Evolutionary conservation across 2,888 invertebrate species (phyloP), one percentile per base, ranked within the genome.

Genomic region (Leptinotarsa tumamoca): DNA sequence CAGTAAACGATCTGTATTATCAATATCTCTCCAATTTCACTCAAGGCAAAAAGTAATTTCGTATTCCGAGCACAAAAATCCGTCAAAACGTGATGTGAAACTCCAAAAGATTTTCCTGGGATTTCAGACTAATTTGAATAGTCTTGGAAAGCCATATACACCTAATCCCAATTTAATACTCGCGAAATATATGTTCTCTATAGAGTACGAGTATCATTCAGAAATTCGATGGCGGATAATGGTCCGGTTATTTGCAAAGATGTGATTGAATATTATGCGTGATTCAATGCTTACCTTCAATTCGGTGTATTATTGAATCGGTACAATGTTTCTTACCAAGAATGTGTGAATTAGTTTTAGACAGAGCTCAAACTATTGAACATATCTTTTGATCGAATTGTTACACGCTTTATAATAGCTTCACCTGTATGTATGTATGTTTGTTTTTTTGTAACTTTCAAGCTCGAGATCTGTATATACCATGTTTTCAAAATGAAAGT

Each of bases 71-170:
- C 63, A 43, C 63, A 63, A 63, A 63, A 63, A 63, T 33, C 33
- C 10, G 33, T n/a, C 27, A 63, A n/a, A 33, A 63, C 63, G 63
- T 63, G 63, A 63, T n/a, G 63, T 63, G 63, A 63, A 63, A 63
- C n/a, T 17, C 43, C 18, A 63, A 63, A 63, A 63, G 63, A 63
- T 63, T 63, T 63, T 43, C 63, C 43, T 63, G 63, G 63, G 63
- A 63, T 63, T 63, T 33, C 43, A n/a, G 63, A 63, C 63, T 63
- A 63, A 63, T 63, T 63, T 63, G 43, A 63, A 63, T 63, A 63
- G 63, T 63, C 63, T 43, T 63, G 63, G 43, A 63, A 17, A 10
- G 43, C 63, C 63, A 43, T 63, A 63, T n/a, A 43, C 43, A 63
- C 63, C 63, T 63, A 63, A 63, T 63, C 10, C 63, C 10, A 18